Evolutionary conservation across 2,888 invertebrate species (phyloP).

Genomic region (Vanessa cardui): DNA sequence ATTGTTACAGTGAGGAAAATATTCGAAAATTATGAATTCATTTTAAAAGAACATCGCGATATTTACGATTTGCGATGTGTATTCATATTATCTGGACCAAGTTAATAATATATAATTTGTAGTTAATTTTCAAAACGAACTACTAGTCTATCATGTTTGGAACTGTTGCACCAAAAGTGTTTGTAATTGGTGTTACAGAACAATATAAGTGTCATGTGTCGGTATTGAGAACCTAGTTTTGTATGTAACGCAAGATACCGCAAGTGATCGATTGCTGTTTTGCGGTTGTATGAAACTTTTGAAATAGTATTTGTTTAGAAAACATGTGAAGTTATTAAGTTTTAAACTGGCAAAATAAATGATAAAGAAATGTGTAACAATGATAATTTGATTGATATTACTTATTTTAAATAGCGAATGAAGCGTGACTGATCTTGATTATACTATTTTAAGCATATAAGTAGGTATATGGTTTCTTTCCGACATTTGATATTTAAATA

Average conservation of each 20-base stretch:
- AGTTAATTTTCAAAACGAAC: neutral
- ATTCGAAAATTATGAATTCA: constrained; percentile 8
- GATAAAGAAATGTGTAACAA: neutral
- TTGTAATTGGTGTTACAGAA: constrained; percentile 32
- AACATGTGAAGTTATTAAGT: constrained; percentile 5
- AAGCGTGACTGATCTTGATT: no score
- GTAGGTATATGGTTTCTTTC: no score
- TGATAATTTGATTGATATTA: no score
- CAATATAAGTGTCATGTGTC: constrained; percentile 40
- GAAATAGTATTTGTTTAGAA: constrained; percentile 27
- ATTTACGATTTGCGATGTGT: no score
- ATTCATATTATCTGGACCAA: no score
- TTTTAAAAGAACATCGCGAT: neutral
- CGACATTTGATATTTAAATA: no score
- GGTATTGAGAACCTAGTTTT: constrained; percentile 29
- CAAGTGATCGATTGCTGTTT: constrained; percentile 37
- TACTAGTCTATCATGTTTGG: neutral
- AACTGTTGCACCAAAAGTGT: constrained; percentile 17
- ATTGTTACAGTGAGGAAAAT: no score
- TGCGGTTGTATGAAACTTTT: constrained; percentile 38
- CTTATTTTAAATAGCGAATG: no score
- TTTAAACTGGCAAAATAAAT: neutral
- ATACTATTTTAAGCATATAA: no score
- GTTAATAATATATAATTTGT: no score
- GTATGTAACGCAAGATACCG: constrained; percentile 40